Percentiles rank a stretch among this genome's conserved stretches.
Evolutionary conservation across 2,113 vertebrate species (phyloP).

Genomic region (Siniperca knerii): DNA sequence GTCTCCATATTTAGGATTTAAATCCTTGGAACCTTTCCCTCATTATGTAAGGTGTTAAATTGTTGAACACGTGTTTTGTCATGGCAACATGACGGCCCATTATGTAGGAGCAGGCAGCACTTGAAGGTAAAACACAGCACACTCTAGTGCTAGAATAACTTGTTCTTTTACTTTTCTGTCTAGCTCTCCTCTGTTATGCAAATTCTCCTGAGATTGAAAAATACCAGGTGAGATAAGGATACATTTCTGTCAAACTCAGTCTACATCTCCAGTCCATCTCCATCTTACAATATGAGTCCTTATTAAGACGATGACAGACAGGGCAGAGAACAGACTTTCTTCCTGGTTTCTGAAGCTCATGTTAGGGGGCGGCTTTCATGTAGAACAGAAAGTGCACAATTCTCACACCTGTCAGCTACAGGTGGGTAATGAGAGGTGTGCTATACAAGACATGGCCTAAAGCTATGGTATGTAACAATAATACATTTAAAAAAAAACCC

Average conservation of each 20-base stretch:
- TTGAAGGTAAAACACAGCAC: background rate
- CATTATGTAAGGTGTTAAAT: background rate
- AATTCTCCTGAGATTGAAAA: constrained; percentile 32
- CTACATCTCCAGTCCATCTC: background rate
- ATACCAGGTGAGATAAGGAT: constrained; percentile 23
- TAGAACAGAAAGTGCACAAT: background rate
- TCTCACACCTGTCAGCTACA: constrained; percentile 6
- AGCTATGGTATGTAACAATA: background rate
- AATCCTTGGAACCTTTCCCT: background rate
- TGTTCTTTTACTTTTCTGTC: background rate
- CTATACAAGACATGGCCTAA: background rate
- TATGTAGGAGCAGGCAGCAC: background rate
- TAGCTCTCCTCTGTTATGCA: background rate
- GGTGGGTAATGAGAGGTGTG: background rate
- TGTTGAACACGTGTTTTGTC: background rate
- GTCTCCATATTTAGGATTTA: background rate
- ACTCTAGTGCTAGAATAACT: background rate
- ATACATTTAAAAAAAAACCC: too few relatives aligned
- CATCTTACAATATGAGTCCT: background rate
- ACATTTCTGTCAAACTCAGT: constrained; percentile 4
- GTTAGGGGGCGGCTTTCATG: background rate
- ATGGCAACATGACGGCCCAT: background rate
- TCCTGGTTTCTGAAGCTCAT: background rate
- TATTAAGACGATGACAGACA: background rate
- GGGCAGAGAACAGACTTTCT: background rate